Percentiles rank a stretch among this genome's conserved stretches.
phyloP scores from a whole-genome alignment of 2,888 invertebrate species.

The Ornithoptera alexandrae region DNA sequence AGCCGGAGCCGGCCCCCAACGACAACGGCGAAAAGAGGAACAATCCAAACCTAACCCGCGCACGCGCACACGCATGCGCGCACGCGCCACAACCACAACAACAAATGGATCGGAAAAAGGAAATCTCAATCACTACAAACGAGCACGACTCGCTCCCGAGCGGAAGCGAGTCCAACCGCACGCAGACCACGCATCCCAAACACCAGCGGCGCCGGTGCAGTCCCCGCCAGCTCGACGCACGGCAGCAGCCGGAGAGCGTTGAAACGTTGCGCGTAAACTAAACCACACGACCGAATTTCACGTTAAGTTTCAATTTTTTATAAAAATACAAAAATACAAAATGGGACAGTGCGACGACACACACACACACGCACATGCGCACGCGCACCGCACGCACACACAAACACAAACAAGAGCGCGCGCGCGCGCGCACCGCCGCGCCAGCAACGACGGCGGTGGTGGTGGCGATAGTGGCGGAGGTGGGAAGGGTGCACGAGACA shows the following conservation, averaged over 20 bases:
- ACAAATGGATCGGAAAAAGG: constrained; percentile 29
- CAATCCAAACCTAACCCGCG: constrained; percentile 50
- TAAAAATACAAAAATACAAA: constrained; percentile 81
- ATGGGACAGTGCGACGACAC: constrained; percentile 76
- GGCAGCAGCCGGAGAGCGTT: constrained; percentile 44
- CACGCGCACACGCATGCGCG: no score
- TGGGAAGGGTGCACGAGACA: constrained; percentile 67
- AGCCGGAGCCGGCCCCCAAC: neutral
- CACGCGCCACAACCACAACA: neutral
- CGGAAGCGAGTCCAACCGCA: constrained; percentile 47
- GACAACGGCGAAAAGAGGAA: constrained; percentile 34
- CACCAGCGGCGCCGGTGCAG: constrained; percentile 41
- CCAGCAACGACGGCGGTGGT: no score
- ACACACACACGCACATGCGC: constrained; percentile 49
- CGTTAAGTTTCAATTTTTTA: constrained; percentile 74
- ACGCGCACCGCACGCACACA: constrained; percentile 52
- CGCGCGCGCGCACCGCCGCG: neutral
- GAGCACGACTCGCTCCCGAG: constrained; percentile 31
- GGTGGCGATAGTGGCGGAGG: constrained; percentile 29
- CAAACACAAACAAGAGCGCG: constrained; percentile 54
- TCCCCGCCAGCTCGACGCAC: neutral
- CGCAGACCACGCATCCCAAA: constrained; percentile 75
- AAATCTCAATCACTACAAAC: constrained; percentile 25
- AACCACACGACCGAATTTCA: constrained; percentile 70
- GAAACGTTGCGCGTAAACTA: constrained; percentile 63